A percentile compares a stretch with the other conserved stretches of the same genome.
phyloP scores from a whole-genome alignment of 2,113 vertebrate species.

The Cryptomyrus ogoouensis region DNA sequence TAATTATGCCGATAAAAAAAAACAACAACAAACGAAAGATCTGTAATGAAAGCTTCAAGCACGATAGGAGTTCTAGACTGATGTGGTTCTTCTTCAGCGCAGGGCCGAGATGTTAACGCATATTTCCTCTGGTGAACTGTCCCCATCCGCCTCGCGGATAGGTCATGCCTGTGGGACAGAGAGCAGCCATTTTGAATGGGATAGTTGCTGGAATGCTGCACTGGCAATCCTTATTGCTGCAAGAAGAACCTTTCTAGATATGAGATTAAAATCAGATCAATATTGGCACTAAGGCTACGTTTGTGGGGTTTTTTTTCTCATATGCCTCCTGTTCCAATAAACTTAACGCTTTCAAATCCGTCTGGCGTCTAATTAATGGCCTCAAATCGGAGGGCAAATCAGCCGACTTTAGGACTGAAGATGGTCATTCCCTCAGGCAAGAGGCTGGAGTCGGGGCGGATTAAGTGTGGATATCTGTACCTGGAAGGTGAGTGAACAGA shows the following conservation, averaged over 20 bases:
- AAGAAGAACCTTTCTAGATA: neutral
- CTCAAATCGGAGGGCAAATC: neutral
- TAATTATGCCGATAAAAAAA: neutral
- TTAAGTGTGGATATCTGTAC: neutral
- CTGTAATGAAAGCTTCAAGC: neutral
- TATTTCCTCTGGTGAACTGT: conserved; percentile 70
- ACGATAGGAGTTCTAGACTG: neutral
- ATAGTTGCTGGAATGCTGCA: neutral
- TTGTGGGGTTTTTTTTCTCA: neutral
- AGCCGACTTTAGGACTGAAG: neutral
- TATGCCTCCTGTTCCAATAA: neutral
- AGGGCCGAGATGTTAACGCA: conserved; percentile 46
- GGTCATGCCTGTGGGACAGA: conserved; percentile 52
- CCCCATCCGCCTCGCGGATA: conserved; percentile 69
- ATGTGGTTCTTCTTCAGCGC: conserved; percentile 11
- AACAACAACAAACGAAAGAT: neutral
- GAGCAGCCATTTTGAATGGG: neutral
- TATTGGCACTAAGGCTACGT: neutral
- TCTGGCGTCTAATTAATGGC: neutral
- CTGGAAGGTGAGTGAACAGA: neutral
- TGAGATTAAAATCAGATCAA: neutral
- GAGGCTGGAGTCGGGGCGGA: neutral
- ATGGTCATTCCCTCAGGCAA: neutral
- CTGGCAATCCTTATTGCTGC: neutral
- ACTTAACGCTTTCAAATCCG: neutral